phyloP scores from a whole-genome alignment of 2,797 vertebrate species.

The Tenualosa thibaudeaui region DNA sequence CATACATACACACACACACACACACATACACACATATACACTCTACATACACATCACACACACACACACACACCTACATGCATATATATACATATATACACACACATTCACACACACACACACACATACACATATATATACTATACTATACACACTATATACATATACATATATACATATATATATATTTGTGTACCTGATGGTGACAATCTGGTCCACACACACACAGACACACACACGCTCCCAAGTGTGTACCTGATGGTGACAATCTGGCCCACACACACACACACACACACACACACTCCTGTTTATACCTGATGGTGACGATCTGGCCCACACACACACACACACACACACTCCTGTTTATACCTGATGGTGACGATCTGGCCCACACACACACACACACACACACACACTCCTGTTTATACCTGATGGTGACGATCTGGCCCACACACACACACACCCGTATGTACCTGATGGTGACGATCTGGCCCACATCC shows the following conservation, averaged over 20 bases:
- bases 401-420: background rate
- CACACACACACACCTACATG: no score
- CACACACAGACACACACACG: background rate
- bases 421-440: constrained; percentile 76
- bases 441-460: constrained; percentile 79
- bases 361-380: constrained; percentile 72
- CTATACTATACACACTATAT: no score
- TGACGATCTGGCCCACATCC: constrained; percentile 89
- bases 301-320: constrained; percentile 44
- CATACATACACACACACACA: no score
- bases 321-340: constrained; percentile 88
- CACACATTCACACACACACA: no score
- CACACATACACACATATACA: no score
- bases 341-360: background rate
- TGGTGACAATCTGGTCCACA: no score
- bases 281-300: constrained; percentile 3
- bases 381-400: constrained; percentile 79
- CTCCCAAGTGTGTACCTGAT: constrained; percentile 60
- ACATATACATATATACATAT: no score
- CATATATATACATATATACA: no score
- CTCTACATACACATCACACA: no score
- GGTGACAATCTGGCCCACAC: constrained; percentile 88
- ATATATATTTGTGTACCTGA: no score
- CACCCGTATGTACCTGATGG: constrained; percentile 65
- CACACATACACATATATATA: no score